Evolutionary conservation across 2,797 vertebrate species (phyloP).

Genomic region (Gila robusta): DNA sequence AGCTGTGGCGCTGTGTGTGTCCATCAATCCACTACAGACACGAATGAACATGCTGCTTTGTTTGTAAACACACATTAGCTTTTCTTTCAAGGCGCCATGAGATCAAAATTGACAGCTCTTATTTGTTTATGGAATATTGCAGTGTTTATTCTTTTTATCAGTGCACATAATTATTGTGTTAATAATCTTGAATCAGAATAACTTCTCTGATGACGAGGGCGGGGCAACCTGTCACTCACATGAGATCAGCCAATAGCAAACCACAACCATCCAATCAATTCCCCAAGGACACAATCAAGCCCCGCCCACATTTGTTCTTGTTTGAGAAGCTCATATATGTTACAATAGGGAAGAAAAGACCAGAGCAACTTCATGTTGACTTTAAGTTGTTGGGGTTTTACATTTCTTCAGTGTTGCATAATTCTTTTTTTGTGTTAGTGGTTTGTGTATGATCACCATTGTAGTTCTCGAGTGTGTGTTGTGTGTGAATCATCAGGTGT

Average conservation of each 20-base stretch:
- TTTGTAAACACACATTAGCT: neutral
- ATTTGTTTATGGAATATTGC: neutral
- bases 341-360: neutral
- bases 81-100: neutral
- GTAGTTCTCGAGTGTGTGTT: no score
- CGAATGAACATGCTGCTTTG: neutral
- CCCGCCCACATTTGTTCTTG: neutral
- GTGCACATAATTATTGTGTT: neutral
- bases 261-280: neutral
- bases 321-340: neutral
- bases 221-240: neutral
- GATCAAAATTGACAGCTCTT: neutral
- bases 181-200: neutral
- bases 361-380: neutral
- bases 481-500: constrained; percentile 6
- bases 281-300: neutral
- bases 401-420: neutral
- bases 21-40: neutral
- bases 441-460: neutral
- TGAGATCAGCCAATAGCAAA: constrained; percentile 19
- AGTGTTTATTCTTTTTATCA: neutral
- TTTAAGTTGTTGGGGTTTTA: neutral
- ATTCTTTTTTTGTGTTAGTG: neutral
- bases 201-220: neutral
- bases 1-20: neutral